Evolutionary conservation across 2,113 vertebrate species (phyloP).

Genomic region (Rostratula benghalensis): DNA sequence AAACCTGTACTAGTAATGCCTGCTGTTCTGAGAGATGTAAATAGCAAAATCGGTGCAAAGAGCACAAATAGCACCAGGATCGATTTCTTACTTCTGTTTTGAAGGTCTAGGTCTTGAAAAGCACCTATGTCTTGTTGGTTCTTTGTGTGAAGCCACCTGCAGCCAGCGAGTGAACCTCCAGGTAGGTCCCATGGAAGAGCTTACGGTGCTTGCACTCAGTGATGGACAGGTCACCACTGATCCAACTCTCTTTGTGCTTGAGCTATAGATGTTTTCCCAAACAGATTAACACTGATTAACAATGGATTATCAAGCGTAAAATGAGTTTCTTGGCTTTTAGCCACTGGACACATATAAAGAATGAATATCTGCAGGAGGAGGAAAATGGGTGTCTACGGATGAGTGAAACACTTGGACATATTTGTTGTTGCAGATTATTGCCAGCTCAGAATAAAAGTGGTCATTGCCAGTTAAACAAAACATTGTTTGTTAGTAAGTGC

Average conservation of each 20-base stretch:
- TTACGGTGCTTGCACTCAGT: neutral
- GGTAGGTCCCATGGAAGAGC: neutral
- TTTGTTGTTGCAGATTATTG: neutral
- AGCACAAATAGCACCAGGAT: neutral
- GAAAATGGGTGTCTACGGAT: neutral
- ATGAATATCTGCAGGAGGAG: neutral
- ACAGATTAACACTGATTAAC: slow-evolving; percentile 45
- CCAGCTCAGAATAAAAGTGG: neutral
- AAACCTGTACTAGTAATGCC: neutral
- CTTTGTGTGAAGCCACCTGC: neutral
- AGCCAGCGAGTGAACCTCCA: neutral
- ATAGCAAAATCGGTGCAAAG: neutral
- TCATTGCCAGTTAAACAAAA: neutral
- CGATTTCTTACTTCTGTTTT: neutral
- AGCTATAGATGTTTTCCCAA: slow-evolving; percentile 30
- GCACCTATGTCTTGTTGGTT: neutral
- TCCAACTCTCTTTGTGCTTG: neutral
- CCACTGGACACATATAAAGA: slow-evolving; percentile 7
- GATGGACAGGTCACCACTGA: neutral
- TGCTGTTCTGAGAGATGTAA: neutral
- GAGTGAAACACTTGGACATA: neutral
- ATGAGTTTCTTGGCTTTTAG: slow-evolving; percentile 39
- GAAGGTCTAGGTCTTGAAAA: neutral
- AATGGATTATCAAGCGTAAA: slow-evolving; percentile 2
- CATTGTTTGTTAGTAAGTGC: neutral